A percentile compares a stretch with the other conserved stretches of the same genome.
These are phyloP conservation scores for Parelbella ahira DNA, from an alignment of 2,888 invertebrate genomes.

Conservation along the genomic window DNA sequence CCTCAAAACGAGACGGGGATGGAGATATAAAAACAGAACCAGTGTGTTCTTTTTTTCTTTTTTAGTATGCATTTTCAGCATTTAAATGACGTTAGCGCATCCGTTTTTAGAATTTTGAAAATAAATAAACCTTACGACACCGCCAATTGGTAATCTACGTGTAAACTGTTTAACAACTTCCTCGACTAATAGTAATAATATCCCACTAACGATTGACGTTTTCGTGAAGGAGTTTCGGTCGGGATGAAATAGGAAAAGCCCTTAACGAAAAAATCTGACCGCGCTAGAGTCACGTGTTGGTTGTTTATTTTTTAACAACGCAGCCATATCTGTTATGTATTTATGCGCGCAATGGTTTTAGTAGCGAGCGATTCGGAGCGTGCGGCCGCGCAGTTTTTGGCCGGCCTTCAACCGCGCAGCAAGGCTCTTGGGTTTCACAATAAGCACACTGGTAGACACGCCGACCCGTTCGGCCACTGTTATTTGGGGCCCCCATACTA, in stretches of 20 bases:
- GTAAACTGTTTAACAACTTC: conserved; percentile 71
- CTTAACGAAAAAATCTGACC: conserved; percentile 6
- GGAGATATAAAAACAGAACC: conserved; percentile 24
- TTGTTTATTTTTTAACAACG: conserved; percentile 6
- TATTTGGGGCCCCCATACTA: conserved; percentile 9
- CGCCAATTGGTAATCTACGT: conserved; percentile 58
- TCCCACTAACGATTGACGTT: conserved; percentile 8
- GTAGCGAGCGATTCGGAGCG: conserved; percentile 48
- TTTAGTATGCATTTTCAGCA: conserved; percentile 67
- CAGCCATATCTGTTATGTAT: conserved; percentile 46
- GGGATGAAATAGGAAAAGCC: too few relatives aligned
- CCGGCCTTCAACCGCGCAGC: conserved; percentile 69
- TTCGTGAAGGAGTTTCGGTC: too few relatives aligned
- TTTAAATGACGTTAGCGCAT: conserved; percentile 74
- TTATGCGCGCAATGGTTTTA: conserved; percentile 50
- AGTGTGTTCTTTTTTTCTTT: conserved; percentile 47
- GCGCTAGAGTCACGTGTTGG: conserved; percentile 3
- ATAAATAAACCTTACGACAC: conserved; percentile 55
- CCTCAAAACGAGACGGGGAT: conserved; percentile 42
- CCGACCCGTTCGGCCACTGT: conserved; percentile 31
- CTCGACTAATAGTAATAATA: conserved; percentile 48
- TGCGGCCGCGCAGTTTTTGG: conserved; percentile 52
- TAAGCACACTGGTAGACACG: conserved; percentile 32
- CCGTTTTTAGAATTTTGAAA: conserved; percentile 74
- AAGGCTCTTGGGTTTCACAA: conserved; percentile 71